A percentile compares a stretch with the other conserved stretches of the same genome.
phyloP scores from a whole-genome alignment of 2,888 invertebrate species.

The Melipona bicolor region DNA sequence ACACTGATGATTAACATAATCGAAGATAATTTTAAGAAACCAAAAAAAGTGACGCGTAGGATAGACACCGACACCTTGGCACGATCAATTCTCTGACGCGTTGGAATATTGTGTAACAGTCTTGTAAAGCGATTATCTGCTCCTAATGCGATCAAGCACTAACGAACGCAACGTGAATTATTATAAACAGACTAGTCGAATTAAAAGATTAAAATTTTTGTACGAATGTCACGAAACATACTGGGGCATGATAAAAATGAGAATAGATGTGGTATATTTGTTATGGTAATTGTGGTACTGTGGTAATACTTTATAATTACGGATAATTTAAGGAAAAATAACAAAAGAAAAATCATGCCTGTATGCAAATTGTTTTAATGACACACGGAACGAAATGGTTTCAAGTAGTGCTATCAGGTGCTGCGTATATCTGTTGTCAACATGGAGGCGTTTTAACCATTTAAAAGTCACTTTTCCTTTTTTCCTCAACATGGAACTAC shows the following conservation, averaged over 20 bases:
- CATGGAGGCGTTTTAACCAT: neutral
- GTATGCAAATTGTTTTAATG: too few species aligned
- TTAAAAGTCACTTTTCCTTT: neutral
- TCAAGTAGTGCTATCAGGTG: neutral
- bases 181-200: neutral
- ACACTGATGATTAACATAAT: neutral
- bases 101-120: slow-evolving; percentile 4
- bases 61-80: too few species aligned
- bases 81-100: neutral
- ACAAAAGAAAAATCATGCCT: too few species aligned
- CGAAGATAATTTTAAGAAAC: neutral
- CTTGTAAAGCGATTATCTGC: neutral
- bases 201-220: neutral
- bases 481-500: neutral
- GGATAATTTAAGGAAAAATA: too few species aligned
- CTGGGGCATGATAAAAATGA: neutral
- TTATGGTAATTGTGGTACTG: too few species aligned
- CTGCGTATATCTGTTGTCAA: neutral
- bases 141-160: neutral
- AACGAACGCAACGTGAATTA: neutral
- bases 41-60: neutral
- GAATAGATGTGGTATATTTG: neutral
- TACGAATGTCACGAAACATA: neutral
- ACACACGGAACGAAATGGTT: neutral
- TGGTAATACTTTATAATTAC: too few species aligned